Conservation (phyloP, 2,888 invertebrate species). For the Scaptomyza cyrtandrae region DNA sequence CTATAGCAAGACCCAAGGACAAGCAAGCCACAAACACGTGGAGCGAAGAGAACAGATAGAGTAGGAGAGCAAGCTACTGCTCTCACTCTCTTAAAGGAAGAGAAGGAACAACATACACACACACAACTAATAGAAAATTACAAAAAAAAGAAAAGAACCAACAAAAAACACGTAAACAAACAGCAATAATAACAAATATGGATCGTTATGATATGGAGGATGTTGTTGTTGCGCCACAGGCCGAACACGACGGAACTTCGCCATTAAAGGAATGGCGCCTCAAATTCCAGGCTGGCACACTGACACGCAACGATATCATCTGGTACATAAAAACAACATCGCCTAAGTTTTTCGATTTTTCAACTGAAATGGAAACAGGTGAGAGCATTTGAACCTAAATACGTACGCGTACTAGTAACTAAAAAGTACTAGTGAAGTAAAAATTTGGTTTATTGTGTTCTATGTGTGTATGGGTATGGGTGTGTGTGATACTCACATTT, state of each 20-base stretch:
- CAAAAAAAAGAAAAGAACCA: conserved; percentile 1
- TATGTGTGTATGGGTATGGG: background rate
- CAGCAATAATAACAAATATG: conserved; percentile 52
- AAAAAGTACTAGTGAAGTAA: no score
- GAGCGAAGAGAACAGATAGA: conserved; percentile 3
- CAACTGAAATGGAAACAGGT: conserved; percentile 82
- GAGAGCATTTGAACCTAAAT: conserved; percentile 54
- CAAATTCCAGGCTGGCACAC: conserved; percentile 82
- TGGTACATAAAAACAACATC: conserved; percentile 83
- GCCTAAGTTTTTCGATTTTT: conserved; percentile 83
- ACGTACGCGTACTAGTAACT: no score
- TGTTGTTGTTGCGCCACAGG: conserved; percentile 74
- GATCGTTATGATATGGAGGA: conserved; percentile 81
- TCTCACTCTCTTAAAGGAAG: no score
- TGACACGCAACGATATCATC: conserved; percentile 80
- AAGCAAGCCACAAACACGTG: conserved; percentile 14
- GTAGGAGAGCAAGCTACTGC: conserved; percentile 15
- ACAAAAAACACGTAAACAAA: conserved; percentile 1
- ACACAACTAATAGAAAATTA: conserved; percentile 7
- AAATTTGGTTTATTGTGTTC: no score
- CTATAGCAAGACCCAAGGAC: conserved; percentile 41
- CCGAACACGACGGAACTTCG: conserved; percentile 59
- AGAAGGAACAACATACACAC: no score
- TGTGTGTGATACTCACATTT: background rate
- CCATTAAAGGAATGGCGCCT: conserved; percentile 84